Conservation (phyloP, 2,888 invertebrate species). For the Adelphocoris suturalis region DNA sequence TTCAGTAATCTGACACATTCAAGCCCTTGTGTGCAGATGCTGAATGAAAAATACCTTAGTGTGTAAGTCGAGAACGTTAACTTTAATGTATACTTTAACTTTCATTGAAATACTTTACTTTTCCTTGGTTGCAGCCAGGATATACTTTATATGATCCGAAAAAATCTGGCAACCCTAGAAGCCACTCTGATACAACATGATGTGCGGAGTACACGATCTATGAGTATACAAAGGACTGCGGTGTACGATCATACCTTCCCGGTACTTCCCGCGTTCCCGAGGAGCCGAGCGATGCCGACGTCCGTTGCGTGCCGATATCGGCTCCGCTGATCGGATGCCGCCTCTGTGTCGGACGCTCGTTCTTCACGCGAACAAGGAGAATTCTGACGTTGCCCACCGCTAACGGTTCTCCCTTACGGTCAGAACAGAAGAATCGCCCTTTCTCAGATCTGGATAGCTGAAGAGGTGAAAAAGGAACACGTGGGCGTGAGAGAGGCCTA, state of each 20-base stretch:
- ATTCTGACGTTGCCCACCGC: not conserved
- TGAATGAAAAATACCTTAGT: too few relatives aligned
- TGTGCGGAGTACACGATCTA: too few relatives aligned
- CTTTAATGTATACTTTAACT: too few relatives aligned
- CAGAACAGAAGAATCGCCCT: slow-evolving; percentile 16
- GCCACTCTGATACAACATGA: too few relatives aligned
- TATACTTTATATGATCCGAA: too few relatives aligned
- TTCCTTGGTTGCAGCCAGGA: too few relatives aligned
- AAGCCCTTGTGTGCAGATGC: too few relatives aligned
- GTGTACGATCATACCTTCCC: not conserved
- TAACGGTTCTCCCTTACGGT: slow-evolving; percentile 14
- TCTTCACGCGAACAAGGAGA: not conserved
- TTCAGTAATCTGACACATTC: too few relatives aligned
- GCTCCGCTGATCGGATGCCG: slow-evolving; percentile 9
- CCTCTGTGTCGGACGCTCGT: slow-evolving; percentile 31
- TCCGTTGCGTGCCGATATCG: slow-evolving; percentile 13
- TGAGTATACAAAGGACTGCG: too few relatives aligned
- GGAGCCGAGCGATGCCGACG: not conserved
- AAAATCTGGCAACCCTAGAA: too few relatives aligned
- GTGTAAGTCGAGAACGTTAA: too few relatives aligned
- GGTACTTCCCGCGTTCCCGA: not conserved
- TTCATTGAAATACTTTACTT: too few relatives aligned
- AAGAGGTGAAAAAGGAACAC: not conserved
- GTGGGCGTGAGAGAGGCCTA: not conserved
- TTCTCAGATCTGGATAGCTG: not conserved